Percentiles rank a stretch among this genome's conserved stretches.
Conservation (phyloP, 2,797 vertebrate genomes). For the Aeoliscus strigatus region DNA sequence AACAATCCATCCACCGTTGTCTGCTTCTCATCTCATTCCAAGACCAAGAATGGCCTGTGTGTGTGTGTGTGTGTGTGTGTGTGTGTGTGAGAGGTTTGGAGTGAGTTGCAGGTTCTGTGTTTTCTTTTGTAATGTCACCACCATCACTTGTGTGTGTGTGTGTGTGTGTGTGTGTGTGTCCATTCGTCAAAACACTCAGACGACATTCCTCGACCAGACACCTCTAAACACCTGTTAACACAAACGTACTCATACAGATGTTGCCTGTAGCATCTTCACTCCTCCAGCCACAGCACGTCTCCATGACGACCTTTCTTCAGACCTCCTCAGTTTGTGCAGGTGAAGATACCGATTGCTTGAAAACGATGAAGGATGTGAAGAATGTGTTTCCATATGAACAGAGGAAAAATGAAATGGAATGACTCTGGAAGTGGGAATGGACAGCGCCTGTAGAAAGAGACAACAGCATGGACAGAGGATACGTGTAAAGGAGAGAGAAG, state of each 20-base stretch:
- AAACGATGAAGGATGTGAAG: conserved; percentile 11
- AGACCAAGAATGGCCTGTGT: background rate
- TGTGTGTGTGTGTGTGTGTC: conserved; percentile 8
- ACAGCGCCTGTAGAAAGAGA: conserved; percentile 37
- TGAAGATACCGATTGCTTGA: conserved; percentile 16
- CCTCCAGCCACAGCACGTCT: conserved; percentile 5
- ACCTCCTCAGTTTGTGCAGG: conserved; percentile 12
- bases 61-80: background rate
- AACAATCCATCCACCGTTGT: background rate
- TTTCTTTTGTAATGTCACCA: conserved; percentile 29
- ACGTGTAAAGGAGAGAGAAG: conserved; percentile 35
- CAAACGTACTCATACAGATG: conserved; percentile 14
- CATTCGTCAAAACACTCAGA: conserved; percentile 17
- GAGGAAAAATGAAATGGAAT: conserved; percentile 15
- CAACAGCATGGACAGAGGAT: conserved; percentile 12
- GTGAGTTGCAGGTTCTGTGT: conserved; percentile 19
- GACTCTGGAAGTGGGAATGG: conserved; percentile 20
- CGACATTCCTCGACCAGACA: conserved; percentile 22
- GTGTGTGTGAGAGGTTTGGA: conserved; percentile 5
- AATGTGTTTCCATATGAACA: conserved; percentile 13
- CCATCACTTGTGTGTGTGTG: conserved; percentile 10
- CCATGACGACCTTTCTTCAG: conserved; percentile 12
- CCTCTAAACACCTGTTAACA: conserved; percentile 15
- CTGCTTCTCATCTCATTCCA: background rate
- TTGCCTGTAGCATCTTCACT: conserved; percentile 15